Percentiles rank a stretch among this genome's conserved stretches.
Conservation (phyloP, 2,888 invertebrate genomes). For the Macrosiphum euphorbiae region DNA sequence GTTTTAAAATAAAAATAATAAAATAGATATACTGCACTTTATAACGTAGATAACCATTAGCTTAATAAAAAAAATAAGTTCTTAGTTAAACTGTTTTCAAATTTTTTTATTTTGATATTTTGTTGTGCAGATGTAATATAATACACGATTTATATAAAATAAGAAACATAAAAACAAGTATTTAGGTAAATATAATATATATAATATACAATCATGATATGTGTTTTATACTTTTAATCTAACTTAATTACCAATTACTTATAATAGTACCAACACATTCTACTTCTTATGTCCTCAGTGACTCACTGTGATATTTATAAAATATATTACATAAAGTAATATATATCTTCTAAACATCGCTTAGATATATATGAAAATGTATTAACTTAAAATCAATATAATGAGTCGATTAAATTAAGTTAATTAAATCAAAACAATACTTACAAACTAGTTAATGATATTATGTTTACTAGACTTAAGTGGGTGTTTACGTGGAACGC, state of each 20-base stretch:
- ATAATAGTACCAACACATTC: too few species aligned
- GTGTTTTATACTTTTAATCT: not conserved
- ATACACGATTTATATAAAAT: not conserved
- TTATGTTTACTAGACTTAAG: not conserved
- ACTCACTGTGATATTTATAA: not conserved
- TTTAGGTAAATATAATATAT: not conserved
- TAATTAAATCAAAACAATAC: not conserved
- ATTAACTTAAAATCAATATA: not conserved
- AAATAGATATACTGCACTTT: not conserved
- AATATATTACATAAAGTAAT: not conserved
- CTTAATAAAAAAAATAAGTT: not conserved
- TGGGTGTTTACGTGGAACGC: not conserved
- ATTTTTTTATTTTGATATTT: not conserved
- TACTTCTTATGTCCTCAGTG: not conserved
- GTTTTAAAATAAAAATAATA: not conserved
- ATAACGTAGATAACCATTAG: not conserved
- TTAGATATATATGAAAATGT: not conserved
- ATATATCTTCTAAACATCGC: not conserved
- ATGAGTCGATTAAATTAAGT: not conserved
- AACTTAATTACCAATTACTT: not conserved
- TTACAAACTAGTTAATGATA: not conserved
- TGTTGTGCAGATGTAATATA: not conserved
- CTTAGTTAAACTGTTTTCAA: too few species aligned
- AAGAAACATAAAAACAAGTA: not conserved
- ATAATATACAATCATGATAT: not conserved